These are phyloP conservation scores for Carcina quercana DNA, from an alignment of 2,888 invertebrate genomes.

Conservation along the genomic window DNA sequence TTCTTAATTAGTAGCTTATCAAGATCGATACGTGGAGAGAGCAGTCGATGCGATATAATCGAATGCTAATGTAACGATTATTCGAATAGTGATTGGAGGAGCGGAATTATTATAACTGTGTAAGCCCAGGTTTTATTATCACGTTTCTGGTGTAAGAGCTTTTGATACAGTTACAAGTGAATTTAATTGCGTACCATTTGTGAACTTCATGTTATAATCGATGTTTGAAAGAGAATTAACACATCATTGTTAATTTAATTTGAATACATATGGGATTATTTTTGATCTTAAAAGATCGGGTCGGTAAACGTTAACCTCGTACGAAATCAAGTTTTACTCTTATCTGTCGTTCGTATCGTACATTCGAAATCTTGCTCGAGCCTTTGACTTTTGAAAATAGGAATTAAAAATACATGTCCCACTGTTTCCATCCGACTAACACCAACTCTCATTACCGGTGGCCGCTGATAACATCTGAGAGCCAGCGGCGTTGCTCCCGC, in stretches of 20 bases:
- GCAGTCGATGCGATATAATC: conserved; percentile 47
- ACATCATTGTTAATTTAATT: no score
- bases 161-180: no score
- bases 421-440: conserved; percentile 52
- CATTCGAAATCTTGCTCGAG: conserved; percentile 16
- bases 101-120: conserved; percentile 13
- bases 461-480: conserved; percentile 49
- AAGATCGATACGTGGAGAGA: conserved; percentile 44
- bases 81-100: conserved; percentile 31
- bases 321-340: conserved; percentile 5
- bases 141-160: no score
- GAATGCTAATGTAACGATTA: conserved; percentile 44
- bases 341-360: conserved; percentile 16
- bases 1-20: conserved; percentile 58
- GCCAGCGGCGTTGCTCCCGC: conserved; percentile 39
- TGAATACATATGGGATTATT: no score
- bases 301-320: no score
- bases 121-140: no score
- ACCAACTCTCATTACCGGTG: conserved; percentile 58
- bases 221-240: no score
- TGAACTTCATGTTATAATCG: no score
- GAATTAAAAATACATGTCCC: conserved; percentile 39
- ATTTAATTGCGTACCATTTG: no score
- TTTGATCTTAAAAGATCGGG: no score
- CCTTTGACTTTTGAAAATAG: conserved; percentile 29